Base-by-base conservation (phyloP, 2,113 vertebrate species). In the Elgaria multicarinata region DNA sequence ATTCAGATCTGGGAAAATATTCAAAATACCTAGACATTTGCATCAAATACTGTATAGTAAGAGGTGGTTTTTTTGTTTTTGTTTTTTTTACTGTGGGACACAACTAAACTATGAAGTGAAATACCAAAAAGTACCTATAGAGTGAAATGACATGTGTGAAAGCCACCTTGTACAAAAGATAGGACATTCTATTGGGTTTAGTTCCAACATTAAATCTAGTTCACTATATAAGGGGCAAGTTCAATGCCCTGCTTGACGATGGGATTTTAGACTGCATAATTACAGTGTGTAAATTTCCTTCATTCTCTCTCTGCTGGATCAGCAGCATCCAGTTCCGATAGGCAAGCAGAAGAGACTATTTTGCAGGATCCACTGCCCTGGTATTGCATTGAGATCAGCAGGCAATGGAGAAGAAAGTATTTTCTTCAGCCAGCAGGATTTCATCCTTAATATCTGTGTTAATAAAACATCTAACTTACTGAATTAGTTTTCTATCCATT, bases 401-500 rank as follows among this genome's bases (percentile, higher is more conserved):
- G 46, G 26, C 58, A 93, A 77, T 75, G 76, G 4, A 0, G 28
- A 69, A 20, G 3, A 31, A 3, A 74, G 20, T 86, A 44, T 2
- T 10, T 67, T 92, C 88, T 90, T 90, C 62, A 90, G 2, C 88
- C 89, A 90, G 64, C 16, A 90, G 22, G 46, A 50, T 92, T 94
- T 94, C 90, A 83, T 87, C 92, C 87, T 90, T 94, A 94, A 89
- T 94, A 84, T 87, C 89, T 75, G 84, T 89, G 67, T 88, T 94
- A 95, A 91, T 89, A 71, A 94, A 92, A 91, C 28, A 24, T 46
- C 78, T 89, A 58, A 93, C 90, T 84, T 89, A 87, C 86, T 92
- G 87, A 92, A 92, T 94, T 95, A 80, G 90, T 93, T 95, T 93
- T 85, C 82, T 91, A 90, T 88, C 84, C 74, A 72, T 94, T 95